Conservation (phyloP, 1,140 invertebrate species). For the Euglossa dilemma region DNA sequence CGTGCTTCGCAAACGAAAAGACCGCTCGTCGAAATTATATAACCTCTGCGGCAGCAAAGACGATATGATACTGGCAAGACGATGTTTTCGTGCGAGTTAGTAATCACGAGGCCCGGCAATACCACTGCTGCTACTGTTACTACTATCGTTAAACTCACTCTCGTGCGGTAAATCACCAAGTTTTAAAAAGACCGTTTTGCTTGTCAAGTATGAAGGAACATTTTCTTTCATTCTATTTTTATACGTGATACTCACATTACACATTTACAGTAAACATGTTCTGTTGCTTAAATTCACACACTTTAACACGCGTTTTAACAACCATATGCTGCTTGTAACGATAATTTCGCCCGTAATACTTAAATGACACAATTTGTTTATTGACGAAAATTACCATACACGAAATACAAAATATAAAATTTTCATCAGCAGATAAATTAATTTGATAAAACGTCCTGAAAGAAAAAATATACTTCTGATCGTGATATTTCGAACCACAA, state of each 20-base stretch:
- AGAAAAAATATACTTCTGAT: neutral
- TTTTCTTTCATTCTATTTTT: conserved; percentile 8
- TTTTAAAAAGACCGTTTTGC: conserved; percentile 14
- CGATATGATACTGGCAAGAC: conserved; percentile 38
- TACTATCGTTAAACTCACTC: conserved; percentile 30
- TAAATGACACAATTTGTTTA: conserved; percentile 11
- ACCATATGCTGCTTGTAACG: conserved; percentile 40
- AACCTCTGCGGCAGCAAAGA: conserved; percentile 55
- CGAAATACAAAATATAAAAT: neutral
- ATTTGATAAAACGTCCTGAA: neutral
- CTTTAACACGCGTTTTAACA: neutral
- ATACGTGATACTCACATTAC: conserved; percentile 2
- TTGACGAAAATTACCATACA: neutral
- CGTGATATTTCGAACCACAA: conserved; percentile 26
- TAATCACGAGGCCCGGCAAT: conserved; percentile 47
- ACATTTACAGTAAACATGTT: neutral
- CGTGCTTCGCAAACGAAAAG: conserved; percentile 43
- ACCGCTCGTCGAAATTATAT: conserved; percentile 68
- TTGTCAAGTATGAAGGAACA: conserved; percentile 18
- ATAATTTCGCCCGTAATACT: conserved; percentile 27
- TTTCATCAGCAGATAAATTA: neutral
- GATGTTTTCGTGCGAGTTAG: conserved; percentile 66
- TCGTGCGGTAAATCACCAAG: conserved; percentile 22
- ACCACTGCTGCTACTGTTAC: conserved; percentile 39
- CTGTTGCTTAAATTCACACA: conserved; percentile 3